phyloP scores from a whole-genome alignment of 2,888 invertebrate species.

The Scelioninae gen. 2 region DNA sequence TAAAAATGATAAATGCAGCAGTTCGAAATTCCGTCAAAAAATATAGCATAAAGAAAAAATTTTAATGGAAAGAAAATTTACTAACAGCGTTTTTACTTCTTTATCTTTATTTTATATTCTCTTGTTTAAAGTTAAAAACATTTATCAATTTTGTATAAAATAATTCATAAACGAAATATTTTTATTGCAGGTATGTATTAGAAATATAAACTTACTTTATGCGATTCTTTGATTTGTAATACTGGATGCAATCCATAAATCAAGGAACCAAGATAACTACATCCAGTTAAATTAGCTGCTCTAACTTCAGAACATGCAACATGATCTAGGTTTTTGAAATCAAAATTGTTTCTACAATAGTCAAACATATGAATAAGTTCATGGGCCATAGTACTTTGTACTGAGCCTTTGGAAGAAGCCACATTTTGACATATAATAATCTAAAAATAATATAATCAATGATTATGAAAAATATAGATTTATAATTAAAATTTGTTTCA shows the following conservation, averaged over 20 bases:
- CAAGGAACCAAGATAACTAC: conserved; percentile 89
- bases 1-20: no score
- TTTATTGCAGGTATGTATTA: no score
- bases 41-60: no score
- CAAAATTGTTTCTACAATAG: conserved; percentile 90
- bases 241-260: conserved; percentile 85
- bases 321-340: conserved; percentile 93
- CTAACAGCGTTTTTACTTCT: no score
- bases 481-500: no score
- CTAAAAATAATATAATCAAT: no score
- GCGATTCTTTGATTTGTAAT: conserved; percentile 83
- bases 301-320: conserved; percentile 96
- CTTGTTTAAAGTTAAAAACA: no score
- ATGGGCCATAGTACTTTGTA: conserved; percentile 90
- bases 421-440: conserved; percentile 95
- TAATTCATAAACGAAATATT: no score
- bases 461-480: no score
- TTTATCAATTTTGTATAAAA: no score
- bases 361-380: conserved; percentile 99
- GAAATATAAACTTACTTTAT: conserved; percentile 82
- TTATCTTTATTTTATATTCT: no score
- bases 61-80: no score
- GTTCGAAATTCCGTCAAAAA: background rate
- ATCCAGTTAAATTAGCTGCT: conserved; percentile 95
- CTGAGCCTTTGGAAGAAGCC: conserved; percentile 80